Conservation (phyloP, 2,113 vertebrate species). For the Machaerirhynchus nigripectus region DNA sequence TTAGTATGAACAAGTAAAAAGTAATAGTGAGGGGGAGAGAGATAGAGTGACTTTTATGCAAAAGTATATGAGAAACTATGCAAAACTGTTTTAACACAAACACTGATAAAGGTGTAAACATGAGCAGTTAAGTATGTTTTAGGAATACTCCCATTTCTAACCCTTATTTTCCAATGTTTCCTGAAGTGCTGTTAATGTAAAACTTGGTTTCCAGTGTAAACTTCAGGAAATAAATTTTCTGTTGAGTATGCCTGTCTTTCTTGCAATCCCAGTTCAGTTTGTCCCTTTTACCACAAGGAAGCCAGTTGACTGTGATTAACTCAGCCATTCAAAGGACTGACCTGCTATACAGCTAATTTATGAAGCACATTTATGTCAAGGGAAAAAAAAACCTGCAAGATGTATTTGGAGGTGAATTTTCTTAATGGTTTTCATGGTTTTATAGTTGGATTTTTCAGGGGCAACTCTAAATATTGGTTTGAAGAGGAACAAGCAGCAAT, state of each 20-base stretch:
- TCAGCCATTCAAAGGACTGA: not conserved
- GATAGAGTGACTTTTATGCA: not conserved
- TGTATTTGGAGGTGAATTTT: not conserved
- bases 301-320: not conserved
- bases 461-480: not conserved
- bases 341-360: not conserved
- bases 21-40: not conserved
- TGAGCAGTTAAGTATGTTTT: not conserved
- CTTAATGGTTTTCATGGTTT: not conserved
- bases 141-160: not conserved
- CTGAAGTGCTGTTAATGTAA: not conserved
- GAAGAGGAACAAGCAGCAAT: not conserved
- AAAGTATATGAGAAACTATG: not conserved
- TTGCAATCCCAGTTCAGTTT: not conserved
- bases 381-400: not conserved
- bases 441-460: not conserved
- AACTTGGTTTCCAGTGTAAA: not conserved
- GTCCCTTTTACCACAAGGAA: not conserved
- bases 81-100: not conserved
- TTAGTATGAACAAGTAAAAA: not conserved
- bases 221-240: not conserved
- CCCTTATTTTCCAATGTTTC: not conserved
- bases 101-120: not conserved
- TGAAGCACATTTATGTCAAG: not conserved
- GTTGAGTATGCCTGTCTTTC: not conserved